Base-by-base conservation (phyloP, 2,113 vertebrate species). In the Bombycilla garrulus region DNA sequence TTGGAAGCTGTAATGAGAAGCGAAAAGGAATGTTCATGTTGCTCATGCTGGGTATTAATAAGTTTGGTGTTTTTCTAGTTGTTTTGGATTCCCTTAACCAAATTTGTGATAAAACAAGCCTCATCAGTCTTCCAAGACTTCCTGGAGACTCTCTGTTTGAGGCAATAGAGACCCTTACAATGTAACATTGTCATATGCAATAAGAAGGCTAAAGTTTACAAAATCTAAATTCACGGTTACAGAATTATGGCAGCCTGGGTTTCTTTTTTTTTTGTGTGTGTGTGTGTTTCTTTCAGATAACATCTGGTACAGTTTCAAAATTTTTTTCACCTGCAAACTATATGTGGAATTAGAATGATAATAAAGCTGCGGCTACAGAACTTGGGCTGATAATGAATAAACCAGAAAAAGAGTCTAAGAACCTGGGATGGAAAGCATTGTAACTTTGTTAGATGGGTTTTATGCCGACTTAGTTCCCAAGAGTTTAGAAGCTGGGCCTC, bases 351-450 rank as follows among this genome's bases (percentile, higher is more conserved):
- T 78, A 90, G 79, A 91, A 69, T 2, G 15, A 96, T 81, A 95
- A 73, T 88, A 95, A 95, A 96, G 85, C 77, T 90, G 35, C 47
- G 91, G 66, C 74, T 83, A 96, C 64, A 86, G 72, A 90, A 83
- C 51, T 90, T 91, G 79, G 67, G 87, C 72, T 91, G 93, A 70
- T 97, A 89, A 97, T 97, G 93, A 85, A 81, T 80, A 97, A 95
- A 95, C 88, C 95, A 96, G 95, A 93, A 50, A 10, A 82, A 82
- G 84, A 88, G 85, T 95, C 71, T 87, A 95, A 83, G 71, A 58
- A 50, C 40, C 67, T 2, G n/a, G 57, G 79, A 88, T 94, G 92
- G 87, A 96, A 96, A 66, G 82, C 92, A 91, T 93, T 93, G 74
- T 80, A 67, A 72, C 47, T 95, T 92, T 88, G 64, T 93, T 93